These are phyloP conservation scores for Sciurus vulgaris DNA, from an alignment of 2,797 vertebrate genomes.

Conservation along the genomic window DNA sequence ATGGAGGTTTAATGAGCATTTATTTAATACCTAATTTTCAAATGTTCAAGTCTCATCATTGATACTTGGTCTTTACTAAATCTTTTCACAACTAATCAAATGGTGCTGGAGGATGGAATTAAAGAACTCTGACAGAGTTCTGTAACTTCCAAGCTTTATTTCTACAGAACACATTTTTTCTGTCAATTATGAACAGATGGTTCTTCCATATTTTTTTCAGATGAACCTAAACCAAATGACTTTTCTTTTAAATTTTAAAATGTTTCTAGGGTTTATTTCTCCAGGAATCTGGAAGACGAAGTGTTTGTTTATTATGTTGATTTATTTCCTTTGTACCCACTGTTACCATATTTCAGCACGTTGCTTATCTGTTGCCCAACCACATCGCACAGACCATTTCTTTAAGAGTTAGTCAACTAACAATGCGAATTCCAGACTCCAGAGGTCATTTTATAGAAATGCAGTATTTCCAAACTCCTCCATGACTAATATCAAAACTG, in stretches of 20 bases:
- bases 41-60: background rate
- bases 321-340: conserved; percentile 77
- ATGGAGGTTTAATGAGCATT: background rate
- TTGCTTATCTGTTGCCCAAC: conserved; percentile 85
- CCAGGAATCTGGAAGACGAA: conserved; percentile 82
- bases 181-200: background rate
- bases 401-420: conserved; percentile 85
- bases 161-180: background rate
- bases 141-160: background rate
- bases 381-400: conserved; percentile 80
- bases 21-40: conserved; percentile 53
- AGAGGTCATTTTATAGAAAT: conserved; percentile 85
- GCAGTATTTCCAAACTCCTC: conserved; percentile 78
- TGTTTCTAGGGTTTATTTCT: conserved; percentile 81
- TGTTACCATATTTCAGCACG: conserved; percentile 63
- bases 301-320: conserved; percentile 84
- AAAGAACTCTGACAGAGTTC: conserved; percentile 23
- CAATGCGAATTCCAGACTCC: conserved; percentile 80
- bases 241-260: conserved; percentile 67
- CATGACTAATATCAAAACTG: conserved; percentile 78
- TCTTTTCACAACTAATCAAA: conserved; percentile 25
- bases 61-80: background rate
- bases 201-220: conserved; percentile 61
- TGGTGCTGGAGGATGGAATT: background rate
- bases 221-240: conserved; percentile 76